A percentile compares a stretch with the other conserved stretches of the same genome.
Evolutionary conservation across 2,797 vertebrate genomes (phyloP).

Genomic region (Columba guinea): DNA sequence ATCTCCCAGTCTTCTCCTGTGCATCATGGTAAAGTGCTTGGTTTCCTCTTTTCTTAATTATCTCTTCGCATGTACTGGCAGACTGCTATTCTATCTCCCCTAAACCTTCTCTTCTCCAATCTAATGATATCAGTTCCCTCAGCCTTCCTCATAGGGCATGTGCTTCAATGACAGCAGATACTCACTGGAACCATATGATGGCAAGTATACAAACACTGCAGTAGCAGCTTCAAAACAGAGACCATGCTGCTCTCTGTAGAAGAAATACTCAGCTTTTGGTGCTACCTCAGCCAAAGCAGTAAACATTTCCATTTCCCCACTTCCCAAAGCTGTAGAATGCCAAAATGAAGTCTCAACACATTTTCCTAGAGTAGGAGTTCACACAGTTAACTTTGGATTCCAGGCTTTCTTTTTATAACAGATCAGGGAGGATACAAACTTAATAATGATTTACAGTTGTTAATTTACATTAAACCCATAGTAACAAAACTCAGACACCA

Average conservation of each 20-base stretch:
- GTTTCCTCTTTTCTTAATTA: background rate
- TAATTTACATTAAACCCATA: background rate
- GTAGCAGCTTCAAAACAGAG: background rate
- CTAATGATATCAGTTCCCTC: background rate
- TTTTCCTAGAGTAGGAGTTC: background rate
- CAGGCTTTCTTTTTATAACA: background rate
- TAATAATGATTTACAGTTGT: background rate
- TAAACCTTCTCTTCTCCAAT: background rate
- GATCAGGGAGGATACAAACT: background rate
- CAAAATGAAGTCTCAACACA: background rate
- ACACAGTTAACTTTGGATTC: background rate
- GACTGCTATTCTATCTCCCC: background rate
- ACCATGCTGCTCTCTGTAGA: accelerated
- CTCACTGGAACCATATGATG: background rate
- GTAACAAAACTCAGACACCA: background rate
- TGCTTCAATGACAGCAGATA: background rate
- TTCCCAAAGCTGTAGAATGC: background rate
- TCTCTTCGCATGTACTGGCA: background rate
- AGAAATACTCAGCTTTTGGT: background rate
- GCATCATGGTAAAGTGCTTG: background rate
- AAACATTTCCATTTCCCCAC: background rate
- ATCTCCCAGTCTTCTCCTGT: background rate
- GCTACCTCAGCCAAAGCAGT: background rate
- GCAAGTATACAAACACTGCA: background rate
- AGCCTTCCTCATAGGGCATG: background rate